Percentiles rank a stretch among this genome's conserved stretches.
phyloP scores from a whole-genome alignment of 2,888 invertebrate species.

The Synanthedon myopaeformis region DNA sequence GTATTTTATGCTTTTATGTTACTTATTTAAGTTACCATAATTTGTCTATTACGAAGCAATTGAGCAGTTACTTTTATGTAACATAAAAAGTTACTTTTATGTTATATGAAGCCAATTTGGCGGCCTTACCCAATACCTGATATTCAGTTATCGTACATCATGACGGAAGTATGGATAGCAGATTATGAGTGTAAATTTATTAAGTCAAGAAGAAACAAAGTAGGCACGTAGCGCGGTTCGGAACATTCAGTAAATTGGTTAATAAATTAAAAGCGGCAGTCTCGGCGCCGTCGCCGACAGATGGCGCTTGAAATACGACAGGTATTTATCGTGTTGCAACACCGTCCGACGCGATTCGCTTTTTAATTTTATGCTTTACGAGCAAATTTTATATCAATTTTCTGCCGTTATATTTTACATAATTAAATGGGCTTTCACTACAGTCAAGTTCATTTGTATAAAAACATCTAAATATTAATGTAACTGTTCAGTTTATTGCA shows the following conservation, averaged over 20 bases:
- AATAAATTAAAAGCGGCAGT: slow-evolving; percentile 68
- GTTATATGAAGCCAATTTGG: too few relatives aligned
- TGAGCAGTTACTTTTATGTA: too few relatives aligned
- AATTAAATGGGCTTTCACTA: slow-evolving; percentile 41
- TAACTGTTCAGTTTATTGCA: too few relatives aligned
- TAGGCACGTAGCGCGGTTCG: slow-evolving; percentile 47
- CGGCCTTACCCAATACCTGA: too few relatives aligned
- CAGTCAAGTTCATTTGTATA: slow-evolving; percentile 6
- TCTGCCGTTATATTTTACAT: slow-evolving; percentile 45
- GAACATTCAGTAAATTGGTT: slow-evolving; percentile 63
- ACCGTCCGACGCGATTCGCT: slow-evolving; percentile 53
- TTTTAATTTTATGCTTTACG: slow-evolving; percentile 68
- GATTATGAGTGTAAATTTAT: slow-evolving; percentile 59
- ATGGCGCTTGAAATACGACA: slow-evolving; percentile 67
- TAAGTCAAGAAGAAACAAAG: slow-evolving; percentile 65
- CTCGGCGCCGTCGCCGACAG: slow-evolving; percentile 63
- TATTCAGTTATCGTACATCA: slow-evolving; percentile 29
- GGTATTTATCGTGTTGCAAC: slow-evolving; percentile 69
- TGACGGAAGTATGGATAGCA: slow-evolving; percentile 38
- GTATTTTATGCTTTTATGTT: too few relatives aligned
- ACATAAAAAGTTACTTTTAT: too few relatives aligned
- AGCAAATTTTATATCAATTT: slow-evolving; percentile 67
- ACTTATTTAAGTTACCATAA: too few relatives aligned
- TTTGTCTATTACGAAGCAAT: too few relatives aligned
- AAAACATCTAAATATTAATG: neutral